Evolutionary conservation across 2,113 vertebrate genomes (phyloP).

Genomic region (zebrafish (Danio rerio)): DNA sequence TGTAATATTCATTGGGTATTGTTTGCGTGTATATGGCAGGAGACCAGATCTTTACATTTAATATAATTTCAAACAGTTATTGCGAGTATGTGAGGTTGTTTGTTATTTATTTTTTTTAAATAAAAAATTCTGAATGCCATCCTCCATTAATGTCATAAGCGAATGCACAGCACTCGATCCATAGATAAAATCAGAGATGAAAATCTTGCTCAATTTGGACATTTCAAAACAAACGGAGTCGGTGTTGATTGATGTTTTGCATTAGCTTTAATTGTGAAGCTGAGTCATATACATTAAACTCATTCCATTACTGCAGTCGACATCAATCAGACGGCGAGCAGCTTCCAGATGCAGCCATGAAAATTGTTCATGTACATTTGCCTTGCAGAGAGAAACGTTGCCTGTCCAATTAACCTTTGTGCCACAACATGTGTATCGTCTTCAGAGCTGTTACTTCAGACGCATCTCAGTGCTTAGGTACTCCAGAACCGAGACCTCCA

Average conservation of each 20-base stretch:
- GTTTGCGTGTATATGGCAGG: too few species aligned
- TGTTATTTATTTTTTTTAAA: too few species aligned
- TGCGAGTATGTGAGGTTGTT: too few species aligned
- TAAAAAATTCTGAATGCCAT: background rate
- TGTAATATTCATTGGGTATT: too few species aligned
- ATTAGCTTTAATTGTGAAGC: constrained; percentile 40
- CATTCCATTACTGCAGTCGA: constrained; percentile 31
- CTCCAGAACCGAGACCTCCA: background rate
- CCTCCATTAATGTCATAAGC: background rate
- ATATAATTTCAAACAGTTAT: too few species aligned
- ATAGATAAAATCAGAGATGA: constrained; percentile 5
- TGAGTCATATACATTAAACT: constrained; percentile 32
- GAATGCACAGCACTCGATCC: background rate
- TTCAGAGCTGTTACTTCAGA: constrained; percentile 8
- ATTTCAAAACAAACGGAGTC: constrained; percentile 4
- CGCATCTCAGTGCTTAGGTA: background rate
- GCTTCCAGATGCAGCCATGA: background rate
- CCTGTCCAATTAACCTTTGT: constrained; percentile 36
- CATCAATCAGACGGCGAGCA: constrained; percentile 21
- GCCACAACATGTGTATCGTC: constrained; percentile 30
- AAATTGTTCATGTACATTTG: background rate
- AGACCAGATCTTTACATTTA: too few species aligned
- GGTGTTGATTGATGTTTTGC: constrained; percentile 22
- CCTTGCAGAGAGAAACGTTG: constrained; percentile 27
- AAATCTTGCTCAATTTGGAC: constrained; percentile 22